phyloP scores from a whole-genome alignment of 1,140 invertebrate species.

The Leptestheria dahalacensis region DNA sequence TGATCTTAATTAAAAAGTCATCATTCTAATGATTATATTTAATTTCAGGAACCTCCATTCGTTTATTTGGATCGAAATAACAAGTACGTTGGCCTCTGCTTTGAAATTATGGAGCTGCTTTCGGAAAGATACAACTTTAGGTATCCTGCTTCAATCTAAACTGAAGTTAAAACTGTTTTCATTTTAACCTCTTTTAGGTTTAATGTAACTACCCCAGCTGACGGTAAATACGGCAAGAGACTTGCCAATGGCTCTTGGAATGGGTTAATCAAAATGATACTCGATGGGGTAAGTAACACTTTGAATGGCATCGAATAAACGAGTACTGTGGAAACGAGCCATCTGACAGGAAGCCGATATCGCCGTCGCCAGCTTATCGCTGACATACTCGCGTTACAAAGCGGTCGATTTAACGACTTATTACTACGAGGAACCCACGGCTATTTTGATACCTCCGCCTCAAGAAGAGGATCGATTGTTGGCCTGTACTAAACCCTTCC shows the following conservation, averaged over 20 bases:
- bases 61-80: neutral
- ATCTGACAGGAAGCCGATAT: conserved; percentile 27
- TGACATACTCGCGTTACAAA: conserved; percentile 27
- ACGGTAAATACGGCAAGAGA: neutral
- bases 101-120: conserved; percentile 7
- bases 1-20: neutral
- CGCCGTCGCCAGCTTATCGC: conserved; percentile 30
- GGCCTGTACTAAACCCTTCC: conserved; percentile 24
- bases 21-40: neutral
- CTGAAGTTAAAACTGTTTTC: neutral
- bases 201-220: neutral
- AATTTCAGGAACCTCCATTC: conserved; percentile 1
- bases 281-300: neutral
- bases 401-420: conserved; percentile 31
- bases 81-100: neutral
- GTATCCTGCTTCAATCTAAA: neutral
- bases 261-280: conserved; percentile 6
- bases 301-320: neutral
- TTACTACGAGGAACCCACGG: conserved; percentile 26
- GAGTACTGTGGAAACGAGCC: neutral
- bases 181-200: neutral
- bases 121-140: conserved; percentile 8
- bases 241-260: conserved; percentile 7
- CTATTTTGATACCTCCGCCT: conserved; percentile 26
- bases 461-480: conserved; percentile 21